These are phyloP conservation scores for Mus spicilegus DNA, from an alignment of 2,113 vertebrate species.

Conservation along the genomic window DNA sequence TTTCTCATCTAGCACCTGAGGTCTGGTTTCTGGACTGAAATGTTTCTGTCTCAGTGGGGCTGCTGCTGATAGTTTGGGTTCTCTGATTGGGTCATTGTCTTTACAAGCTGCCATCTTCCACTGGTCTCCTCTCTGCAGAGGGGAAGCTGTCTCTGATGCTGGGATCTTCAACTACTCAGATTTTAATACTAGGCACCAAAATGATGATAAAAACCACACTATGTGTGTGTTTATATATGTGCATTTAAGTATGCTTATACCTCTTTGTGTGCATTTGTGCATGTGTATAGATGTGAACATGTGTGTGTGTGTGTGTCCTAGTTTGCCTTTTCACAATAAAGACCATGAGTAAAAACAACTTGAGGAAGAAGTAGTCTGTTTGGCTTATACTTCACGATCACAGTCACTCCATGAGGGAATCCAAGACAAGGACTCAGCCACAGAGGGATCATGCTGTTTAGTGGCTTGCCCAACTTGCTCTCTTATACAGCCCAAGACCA, in stretches of 20 bases:
- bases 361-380: background rate
- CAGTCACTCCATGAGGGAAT: background rate
- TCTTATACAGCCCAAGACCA: background rate
- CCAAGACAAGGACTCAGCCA: background rate
- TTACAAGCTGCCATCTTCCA: background rate
- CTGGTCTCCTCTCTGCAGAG: background rate
- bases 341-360: background rate
- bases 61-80: background rate
- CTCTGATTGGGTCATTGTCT: background rate
- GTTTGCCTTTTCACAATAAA: background rate
- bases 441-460: background rate
- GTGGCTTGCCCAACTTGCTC: background rate
- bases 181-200: background rate
- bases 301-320: background rate
- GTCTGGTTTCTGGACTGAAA: background rate
- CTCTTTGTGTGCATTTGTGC: background rate
- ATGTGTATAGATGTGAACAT: background rate
- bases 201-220: background rate
- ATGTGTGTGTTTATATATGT: background rate
- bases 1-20: background rate
- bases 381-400: background rate
- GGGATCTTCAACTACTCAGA: background rate
- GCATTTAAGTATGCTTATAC: too few relatives aligned
- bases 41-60: background rate
- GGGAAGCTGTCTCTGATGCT: background rate